Evolutionary conservation across 2,113 vertebrate species (phyloP).

Genomic region (Trematomus loennbergii): DNA sequence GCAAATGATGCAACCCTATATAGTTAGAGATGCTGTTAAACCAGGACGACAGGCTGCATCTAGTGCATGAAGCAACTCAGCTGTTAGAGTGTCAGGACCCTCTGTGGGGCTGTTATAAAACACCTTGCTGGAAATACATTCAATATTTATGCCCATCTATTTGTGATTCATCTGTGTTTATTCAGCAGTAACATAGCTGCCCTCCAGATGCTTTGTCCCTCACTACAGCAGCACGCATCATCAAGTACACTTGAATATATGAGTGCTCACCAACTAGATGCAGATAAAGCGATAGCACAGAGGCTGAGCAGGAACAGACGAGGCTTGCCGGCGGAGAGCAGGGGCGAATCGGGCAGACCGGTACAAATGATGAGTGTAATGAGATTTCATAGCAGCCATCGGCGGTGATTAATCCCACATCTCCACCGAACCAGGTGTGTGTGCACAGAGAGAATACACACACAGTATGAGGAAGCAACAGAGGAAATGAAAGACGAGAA

Average conservation of each 20-base stretch:
- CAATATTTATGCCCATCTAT: not conserved
- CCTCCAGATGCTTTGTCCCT: slow-evolving; percentile 26
- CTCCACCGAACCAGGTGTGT: slow-evolving; percentile 56
- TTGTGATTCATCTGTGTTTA: slow-evolving; percentile 51
- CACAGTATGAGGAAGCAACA: slow-evolving; percentile 48
- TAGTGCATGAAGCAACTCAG: not conserved
- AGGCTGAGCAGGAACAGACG: slow-evolving; percentile 47
- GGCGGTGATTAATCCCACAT: slow-evolving; percentile 82
- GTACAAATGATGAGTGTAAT: slow-evolving; percentile 86
- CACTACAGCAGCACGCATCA: slow-evolving; percentile 30
- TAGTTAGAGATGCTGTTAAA: not conserved
- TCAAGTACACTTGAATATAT: slow-evolving; percentile 32
- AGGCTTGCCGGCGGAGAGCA: slow-evolving; percentile 39
- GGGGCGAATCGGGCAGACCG: slow-evolving; percentile 69
- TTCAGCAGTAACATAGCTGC: slow-evolving; percentile 46
- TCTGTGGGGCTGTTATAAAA: not conserved
- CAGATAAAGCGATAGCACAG: slow-evolving; percentile 57
- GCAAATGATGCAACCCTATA: not conserved
- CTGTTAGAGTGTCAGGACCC: not conserved
- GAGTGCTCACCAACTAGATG: slow-evolving; percentile 44
- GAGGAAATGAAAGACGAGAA: slow-evolving; percentile 79
- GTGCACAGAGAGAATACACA: slow-evolving; percentile 32
- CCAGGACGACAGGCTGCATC: not conserved
- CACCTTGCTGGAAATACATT: not conserved
- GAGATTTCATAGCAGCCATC: slow-evolving; percentile 86